Percentiles rank a stretch among this genome's conserved stretches.
Evolutionary conservation across 2,797 vertebrate species (phyloP).

Genomic region (Galagoides demidoff): DNA sequence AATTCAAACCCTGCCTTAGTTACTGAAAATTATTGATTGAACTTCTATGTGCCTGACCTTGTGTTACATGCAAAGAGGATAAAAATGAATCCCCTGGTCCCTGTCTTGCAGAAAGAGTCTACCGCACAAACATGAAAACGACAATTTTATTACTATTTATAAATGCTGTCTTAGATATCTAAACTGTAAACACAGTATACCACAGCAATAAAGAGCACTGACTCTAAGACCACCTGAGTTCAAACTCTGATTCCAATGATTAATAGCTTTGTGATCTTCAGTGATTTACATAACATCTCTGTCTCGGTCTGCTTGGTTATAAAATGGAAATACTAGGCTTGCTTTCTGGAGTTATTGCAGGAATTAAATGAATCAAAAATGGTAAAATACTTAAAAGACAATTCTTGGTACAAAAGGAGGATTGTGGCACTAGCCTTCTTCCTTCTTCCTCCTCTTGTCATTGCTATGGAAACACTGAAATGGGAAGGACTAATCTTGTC

Average conservation of each 20-base stretch:
- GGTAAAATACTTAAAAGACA: not conserved
- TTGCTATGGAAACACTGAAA: not conserved
- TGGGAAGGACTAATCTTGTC: not conserved
- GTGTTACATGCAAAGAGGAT: slow-evolving; percentile 1
- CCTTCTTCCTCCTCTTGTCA: not conserved
- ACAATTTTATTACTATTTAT: not conserved
- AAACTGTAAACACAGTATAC: not conserved
- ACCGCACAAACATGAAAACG: not conserved
- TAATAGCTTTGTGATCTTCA: not conserved
- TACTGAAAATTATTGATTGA: slow-evolving; percentile 48
- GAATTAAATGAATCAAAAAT: not conserved
- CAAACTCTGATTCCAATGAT: not conserved
- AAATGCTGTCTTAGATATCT: slow-evolving; percentile 22
- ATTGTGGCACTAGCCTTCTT: not conserved
- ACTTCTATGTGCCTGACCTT: slow-evolving; percentile 30
- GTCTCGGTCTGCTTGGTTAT: not conserved
- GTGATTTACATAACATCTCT: not conserved
- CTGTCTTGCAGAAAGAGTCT: not conserved
- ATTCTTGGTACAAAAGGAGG: not conserved
- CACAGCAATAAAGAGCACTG: not conserved
- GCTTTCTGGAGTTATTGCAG: not conserved
- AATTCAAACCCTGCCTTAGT: slow-evolving; percentile 41
- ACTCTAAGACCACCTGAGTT: not conserved
- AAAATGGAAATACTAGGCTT: not conserved
- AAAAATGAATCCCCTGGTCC: slow-evolving; percentile 37